phyloP scores from a whole-genome alignment of 2,888 invertebrate species.

The Drosophila diplacantha region DNA sequence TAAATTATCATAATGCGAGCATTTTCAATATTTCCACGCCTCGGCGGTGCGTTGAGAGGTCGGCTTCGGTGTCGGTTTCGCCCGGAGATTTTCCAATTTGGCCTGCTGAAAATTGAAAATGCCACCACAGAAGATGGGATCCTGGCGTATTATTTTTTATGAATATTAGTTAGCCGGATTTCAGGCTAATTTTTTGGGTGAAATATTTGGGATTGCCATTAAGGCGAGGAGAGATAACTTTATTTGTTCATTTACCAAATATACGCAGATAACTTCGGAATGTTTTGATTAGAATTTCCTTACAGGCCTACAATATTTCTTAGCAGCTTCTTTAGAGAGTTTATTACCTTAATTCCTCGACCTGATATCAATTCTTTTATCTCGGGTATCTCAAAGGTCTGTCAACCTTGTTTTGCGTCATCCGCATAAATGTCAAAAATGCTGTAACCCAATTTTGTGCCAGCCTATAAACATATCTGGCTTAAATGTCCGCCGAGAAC shows the following conservation, averaged over 20 bases:
- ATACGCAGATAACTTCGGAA: too few species aligned
- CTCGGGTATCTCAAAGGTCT: slow-evolving; percentile 5
- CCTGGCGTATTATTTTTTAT: slow-evolving; percentile 46
- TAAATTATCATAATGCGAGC: slow-evolving; percentile 69
- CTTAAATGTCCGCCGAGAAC: slow-evolving; percentile 23
- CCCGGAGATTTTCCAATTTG: slow-evolving; percentile 48
- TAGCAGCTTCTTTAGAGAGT: not conserved
- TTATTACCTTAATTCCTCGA: not conserved
- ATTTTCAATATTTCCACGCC: slow-evolving; percentile 64
- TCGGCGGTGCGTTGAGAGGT: slow-evolving; percentile 20
- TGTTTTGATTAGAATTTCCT: not conserved
- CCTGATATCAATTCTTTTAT: not conserved
- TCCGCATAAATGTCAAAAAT: slow-evolving; percentile 12
- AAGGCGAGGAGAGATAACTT: not conserved
- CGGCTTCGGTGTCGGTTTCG: slow-evolving; percentile 4
- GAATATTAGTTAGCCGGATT: slow-evolving; percentile 44
- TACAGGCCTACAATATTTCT: not conserved
- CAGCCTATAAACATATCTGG: slow-evolving; percentile 45
- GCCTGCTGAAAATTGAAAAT: slow-evolving; percentile 45
- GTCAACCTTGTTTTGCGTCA: slow-evolving; percentile 12
- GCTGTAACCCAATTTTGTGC: slow-evolving; percentile 39
- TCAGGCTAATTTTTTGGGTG: slow-evolving; percentile 31
- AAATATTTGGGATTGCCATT: slow-evolving; percentile 12
- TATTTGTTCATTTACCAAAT: slow-evolving; percentile 5
- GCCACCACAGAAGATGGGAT: slow-evolving; percentile 15